These are phyloP conservation scores for Eilema sororculum DNA, from an alignment of 2,888 invertebrate genomes.

Conservation along the genomic window DNA sequence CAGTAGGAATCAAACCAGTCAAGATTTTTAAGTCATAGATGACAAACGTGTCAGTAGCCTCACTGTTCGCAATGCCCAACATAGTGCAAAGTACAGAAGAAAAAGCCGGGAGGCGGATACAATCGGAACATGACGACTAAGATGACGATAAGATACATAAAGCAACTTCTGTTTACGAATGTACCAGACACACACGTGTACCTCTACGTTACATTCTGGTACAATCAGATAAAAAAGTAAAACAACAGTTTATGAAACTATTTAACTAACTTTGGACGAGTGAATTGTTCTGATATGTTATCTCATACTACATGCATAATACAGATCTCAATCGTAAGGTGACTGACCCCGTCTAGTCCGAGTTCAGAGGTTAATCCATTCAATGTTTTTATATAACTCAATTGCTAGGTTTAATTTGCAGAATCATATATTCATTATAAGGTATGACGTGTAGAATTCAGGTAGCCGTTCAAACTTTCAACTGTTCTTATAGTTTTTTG, in stretches of 20 bases:
- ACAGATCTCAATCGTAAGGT: constrained; percentile 59
- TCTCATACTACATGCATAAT: constrained; percentile 56
- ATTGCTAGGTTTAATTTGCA: constrained; percentile 22
- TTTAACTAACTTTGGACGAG: constrained; percentile 25
- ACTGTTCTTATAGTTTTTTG: constrained; percentile 23
- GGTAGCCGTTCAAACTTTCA: constrained; percentile 29
- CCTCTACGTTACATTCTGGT: background rate
- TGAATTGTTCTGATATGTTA: constrained; percentile 37
- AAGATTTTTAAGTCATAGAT: too few species aligned
- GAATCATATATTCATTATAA: constrained; percentile 37
- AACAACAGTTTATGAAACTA: constrained; percentile 31
- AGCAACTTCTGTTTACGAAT: background rate
- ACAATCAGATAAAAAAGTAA: constrained; percentile 29
- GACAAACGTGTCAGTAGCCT: too few species aligned
- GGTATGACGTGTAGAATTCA: constrained; percentile 35
- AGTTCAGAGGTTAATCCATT: constrained; percentile 59
- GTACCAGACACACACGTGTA: background rate
- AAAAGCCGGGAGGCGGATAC: too few species aligned
- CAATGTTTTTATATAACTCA: constrained; percentile 10
- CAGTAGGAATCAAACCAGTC: too few species aligned
- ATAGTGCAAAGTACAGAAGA: too few species aligned
- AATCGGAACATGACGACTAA: background rate
- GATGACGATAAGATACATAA: background rate
- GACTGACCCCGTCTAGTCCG: constrained; percentile 50
- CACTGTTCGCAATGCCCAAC: background rate